A percentile compares a stretch with the other conserved stretches of the same genome.
phyloP scores from a whole-genome alignment of 2,888 invertebrate species.

The Dromius quadrimaculatus region DNA sequence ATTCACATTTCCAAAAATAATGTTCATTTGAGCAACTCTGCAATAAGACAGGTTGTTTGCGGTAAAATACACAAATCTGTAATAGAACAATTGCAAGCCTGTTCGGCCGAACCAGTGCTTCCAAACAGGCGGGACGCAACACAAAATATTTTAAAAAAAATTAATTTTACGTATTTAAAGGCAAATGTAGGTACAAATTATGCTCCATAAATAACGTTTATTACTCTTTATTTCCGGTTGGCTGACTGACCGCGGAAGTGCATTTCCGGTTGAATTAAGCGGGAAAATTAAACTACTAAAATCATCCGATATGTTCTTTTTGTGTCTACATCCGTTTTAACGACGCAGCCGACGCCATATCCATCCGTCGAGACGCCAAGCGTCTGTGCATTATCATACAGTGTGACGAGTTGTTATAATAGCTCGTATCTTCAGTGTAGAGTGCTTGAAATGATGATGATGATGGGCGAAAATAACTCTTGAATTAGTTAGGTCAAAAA shows the following conservation, averaged over 20 bases:
- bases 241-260: no score
- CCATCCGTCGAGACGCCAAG: neutral
- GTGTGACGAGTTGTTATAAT: neutral
- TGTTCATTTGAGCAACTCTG: slow-evolving; percentile 6
- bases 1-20: slow-evolving; percentile 33
- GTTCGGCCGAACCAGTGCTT: neutral
- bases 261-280: no score
- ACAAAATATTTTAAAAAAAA: neutral
- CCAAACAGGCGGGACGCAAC: neutral
- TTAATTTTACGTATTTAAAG: no score
- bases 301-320: no score
- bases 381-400: neutral
- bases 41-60: slow-evolving; percentile 4
- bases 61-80: no score
- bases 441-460: no score
- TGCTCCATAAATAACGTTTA: no score
- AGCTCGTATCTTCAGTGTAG: neutral
- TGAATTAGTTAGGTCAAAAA: no score
- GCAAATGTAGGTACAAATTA: no score
- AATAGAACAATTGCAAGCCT: no score
- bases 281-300: no score
- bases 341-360: neutral
- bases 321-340: slow-evolving; percentile 15
- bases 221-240: no score
- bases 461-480: neutral